phyloP scores from a whole-genome alignment of 2,113 vertebrate species.

The Nyctereutes procyonoides region DNA sequence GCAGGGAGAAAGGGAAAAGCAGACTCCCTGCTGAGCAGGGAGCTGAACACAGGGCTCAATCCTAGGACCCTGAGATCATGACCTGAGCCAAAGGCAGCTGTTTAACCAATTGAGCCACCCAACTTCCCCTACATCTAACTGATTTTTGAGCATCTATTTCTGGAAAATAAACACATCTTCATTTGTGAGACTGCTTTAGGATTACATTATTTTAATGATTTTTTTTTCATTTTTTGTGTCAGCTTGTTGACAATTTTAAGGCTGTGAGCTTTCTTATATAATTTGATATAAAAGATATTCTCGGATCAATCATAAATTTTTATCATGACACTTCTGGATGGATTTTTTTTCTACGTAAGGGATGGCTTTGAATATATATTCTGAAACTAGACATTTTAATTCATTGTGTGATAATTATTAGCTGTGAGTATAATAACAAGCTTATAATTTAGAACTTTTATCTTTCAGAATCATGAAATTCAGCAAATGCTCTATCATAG shows the following conservation, averaged over 20 bases:
- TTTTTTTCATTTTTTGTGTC: not conserved
- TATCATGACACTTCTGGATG: not conserved
- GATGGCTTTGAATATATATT: not conserved
- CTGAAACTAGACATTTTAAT: not conserved
- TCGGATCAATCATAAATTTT: not conserved
- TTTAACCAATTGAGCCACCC: not conserved
- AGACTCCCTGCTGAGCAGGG: no score
- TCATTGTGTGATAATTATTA: not conserved
- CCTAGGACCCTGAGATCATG: no score
- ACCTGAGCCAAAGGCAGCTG: no score
- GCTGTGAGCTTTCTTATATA: not conserved
- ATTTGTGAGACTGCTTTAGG: not conserved
- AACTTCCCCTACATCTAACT: not conserved
- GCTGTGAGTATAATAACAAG: not conserved
- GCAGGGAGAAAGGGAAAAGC: no score
- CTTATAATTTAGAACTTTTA: not conserved
- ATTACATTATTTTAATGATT: constrained; percentile 21
- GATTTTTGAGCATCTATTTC: not conserved
- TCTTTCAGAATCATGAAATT: not conserved
- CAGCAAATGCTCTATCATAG: not conserved
- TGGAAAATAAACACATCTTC: not conserved
- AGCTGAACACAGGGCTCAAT: no score
- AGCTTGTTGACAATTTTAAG: not conserved
- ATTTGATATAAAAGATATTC: not conserved
- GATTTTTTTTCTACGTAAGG: not conserved